Evolutionary conservation across 1,140 invertebrate genomes (phyloP).

Genomic region (Cylas formicarius): DNA sequence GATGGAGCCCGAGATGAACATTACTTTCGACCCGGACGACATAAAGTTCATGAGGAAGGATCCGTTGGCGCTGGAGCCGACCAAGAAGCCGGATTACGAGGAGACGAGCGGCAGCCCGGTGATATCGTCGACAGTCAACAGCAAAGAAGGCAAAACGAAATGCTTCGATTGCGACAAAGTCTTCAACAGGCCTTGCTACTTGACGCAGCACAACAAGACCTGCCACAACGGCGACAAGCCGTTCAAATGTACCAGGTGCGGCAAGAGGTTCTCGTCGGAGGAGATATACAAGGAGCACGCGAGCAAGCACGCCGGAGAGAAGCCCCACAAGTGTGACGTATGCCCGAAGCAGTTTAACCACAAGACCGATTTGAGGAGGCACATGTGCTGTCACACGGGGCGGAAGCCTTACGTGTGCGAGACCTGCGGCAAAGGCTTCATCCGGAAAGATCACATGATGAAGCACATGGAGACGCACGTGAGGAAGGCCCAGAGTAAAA

Average conservation of each 20-base stretch:
- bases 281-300: slow-evolving; percentile 61
- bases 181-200: slow-evolving; percentile 79
- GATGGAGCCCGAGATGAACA: slow-evolving; percentile 19
- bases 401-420: slow-evolving; percentile 75
- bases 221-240: slow-evolving; percentile 81
- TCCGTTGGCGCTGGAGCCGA: slow-evolving; percentile 28
- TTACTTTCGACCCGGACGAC: slow-evolving; percentile 21
- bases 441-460: slow-evolving; percentile 89
- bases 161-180: slow-evolving; percentile 77
- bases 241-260: slow-evolving; percentile 75
- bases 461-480: slow-evolving; percentile 85
- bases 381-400: slow-evolving; percentile 79
- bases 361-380: slow-evolving; percentile 83
- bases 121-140: slow-evolving; percentile 23
- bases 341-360: slow-evolving; percentile 87
- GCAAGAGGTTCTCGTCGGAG: slow-evolving; percentile 70
- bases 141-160: slow-evolving; percentile 47
- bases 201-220: slow-evolving; percentile 84
- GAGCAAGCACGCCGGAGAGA: slow-evolving; percentile 71
- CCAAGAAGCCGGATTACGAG: slow-evolving; percentile 35
- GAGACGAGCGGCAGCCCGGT: slow-evolving; percentile 27
- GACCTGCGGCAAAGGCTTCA: slow-evolving; percentile 81
- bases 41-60: slow-evolving; percentile 22
- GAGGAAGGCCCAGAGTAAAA: slow-evolving; percentile 27
- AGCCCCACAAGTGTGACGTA: slow-evolving; percentile 80